Evolutionary conservation across 2,888 invertebrate genomes (phyloP).

Genomic region (Panzeria rudis): DNA sequence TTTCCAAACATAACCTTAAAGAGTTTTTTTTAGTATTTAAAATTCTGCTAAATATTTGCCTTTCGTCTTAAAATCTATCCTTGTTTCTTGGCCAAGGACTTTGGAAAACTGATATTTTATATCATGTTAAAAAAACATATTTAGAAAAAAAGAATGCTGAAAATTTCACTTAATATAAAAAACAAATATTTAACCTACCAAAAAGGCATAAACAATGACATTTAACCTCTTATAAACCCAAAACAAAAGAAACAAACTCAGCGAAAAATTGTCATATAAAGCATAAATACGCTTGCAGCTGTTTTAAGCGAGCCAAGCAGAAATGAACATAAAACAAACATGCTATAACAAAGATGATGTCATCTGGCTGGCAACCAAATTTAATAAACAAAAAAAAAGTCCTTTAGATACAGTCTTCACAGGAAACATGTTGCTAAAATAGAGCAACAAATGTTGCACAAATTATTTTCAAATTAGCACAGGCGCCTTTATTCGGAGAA

Average conservation of each 20-base stretch:
- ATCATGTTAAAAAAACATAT: constrained; percentile 2
- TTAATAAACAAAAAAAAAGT: too few species aligned
- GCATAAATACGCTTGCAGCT: background rate
- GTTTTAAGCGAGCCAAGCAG: background rate
- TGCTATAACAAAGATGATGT: constrained; percentile 36
- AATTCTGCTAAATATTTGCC: background rate
- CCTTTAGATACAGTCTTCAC: too few species aligned
- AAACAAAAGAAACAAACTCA: background rate
- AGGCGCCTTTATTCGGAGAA: background rate
- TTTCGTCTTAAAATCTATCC: constrained; percentile 24
- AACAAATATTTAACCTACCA: constrained; percentile 16
- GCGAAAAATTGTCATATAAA: background rate
- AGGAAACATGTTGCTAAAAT: too few species aligned
- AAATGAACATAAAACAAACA: background rate
- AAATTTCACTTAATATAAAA: background rate
- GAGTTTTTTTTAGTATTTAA: too few species aligned
- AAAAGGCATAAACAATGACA: constrained; percentile 53
- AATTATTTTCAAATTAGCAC: too few species aligned
- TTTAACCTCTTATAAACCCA: constrained; percentile 52
- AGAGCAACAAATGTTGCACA: too few species aligned
- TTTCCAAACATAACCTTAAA: too few species aligned
- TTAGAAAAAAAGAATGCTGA: too few species aligned
- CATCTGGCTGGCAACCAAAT: too few species aligned
- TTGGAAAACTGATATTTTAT: background rate
- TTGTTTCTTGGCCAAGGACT: constrained; percentile 45